Percentiles rank a stretch among this genome's conserved stretches.
These are phyloP conservation scores for Drosophila mimica DNA, from an alignment of 2,888 invertebrate species.

Conservation along the genomic window DNA sequence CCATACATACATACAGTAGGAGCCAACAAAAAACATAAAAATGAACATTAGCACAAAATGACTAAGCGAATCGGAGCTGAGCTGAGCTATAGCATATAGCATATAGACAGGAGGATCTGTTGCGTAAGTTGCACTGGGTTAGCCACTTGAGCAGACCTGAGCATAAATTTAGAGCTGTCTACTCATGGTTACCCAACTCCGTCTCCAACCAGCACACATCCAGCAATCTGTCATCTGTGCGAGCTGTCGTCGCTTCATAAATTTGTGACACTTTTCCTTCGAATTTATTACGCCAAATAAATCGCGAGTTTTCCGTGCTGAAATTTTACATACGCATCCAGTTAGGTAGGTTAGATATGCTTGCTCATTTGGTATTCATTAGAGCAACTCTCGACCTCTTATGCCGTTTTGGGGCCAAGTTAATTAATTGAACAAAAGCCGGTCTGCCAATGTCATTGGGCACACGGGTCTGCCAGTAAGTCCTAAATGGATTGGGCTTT, in stretches of 20 bases:
- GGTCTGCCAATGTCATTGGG: constrained; percentile 48
- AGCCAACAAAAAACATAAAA: constrained; percentile 20
- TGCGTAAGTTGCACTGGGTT: constrained; percentile 32
- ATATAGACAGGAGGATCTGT: constrained; percentile 42
- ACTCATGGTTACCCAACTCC: constrained; percentile 2
- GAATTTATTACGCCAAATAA: constrained; percentile 77
- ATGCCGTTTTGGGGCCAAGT: constrained; percentile 61
- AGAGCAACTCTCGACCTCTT: constrained; percentile 52
- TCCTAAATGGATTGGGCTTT: constrained; percentile 63
- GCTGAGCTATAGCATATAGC: not conserved
- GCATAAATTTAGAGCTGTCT: constrained; percentile 14
- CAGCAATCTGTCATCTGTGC: constrained; percentile 73
- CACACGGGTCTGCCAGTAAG: constrained; percentile 27
- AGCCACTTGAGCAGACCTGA: constrained; percentile 32
- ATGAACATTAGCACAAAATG: constrained; percentile 67
- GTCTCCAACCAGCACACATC: constrained; percentile 18
- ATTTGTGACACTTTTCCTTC: constrained; percentile 79
- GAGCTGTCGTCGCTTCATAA: constrained; percentile 70
- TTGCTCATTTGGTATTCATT: constrained; percentile 77
- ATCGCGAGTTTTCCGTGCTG: constrained; percentile 59
- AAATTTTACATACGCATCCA: constrained; percentile 39
- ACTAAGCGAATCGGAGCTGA: constrained; percentile 47
- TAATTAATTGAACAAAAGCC: constrained; percentile 74
- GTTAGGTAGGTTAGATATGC: constrained; percentile 63
- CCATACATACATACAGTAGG: constrained; percentile 34